Evolutionary conservation across 2,113 vertebrate species (phyloP), one percentile per base, ranked within the genome.

Genomic region (Jacana jacana): DNA sequence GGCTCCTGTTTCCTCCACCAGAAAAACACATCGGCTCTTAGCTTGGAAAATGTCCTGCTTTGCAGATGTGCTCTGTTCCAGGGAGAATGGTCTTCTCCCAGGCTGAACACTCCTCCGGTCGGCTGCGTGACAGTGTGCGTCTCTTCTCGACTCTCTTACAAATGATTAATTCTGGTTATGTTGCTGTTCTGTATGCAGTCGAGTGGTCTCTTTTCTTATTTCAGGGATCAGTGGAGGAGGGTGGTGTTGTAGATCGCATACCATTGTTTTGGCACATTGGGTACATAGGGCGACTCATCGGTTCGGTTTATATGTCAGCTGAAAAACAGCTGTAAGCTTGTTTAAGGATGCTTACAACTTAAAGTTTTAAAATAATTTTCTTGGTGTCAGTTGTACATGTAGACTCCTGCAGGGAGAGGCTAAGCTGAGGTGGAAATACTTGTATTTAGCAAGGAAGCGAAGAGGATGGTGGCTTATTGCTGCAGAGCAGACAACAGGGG

Each of bases 21-120:
- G 86, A 86, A 96, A 93, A 94, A 71, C 76, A 79, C 64, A 86
- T 61, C 55, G 58, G 65, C 70, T 92, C 66, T 92, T 33, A 24
- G 13, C 37, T 37, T 84, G 60, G 83, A 96, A 89, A 92, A 51
- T 11, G 65, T 93, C 87, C 90, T 63, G 52, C 88, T 57, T 39
- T 66, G 49, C 93, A 94, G 90, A 94, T 94, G 88, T 91, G 83
- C 40, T 55, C 5, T 23, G 31, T 77, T 54, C 57, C 40, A 23
- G 76, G 23, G 87, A 89, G 14, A 44, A 64, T 6, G 33, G 44
- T 10, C 46, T 17, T 87, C 79, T 90, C 60, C 31, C 57, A 75
- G 66, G 61, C 71, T 61, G 52, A 42, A 48, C 0, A 13, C 28
- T 84, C 30, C 63, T 44, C 8, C 24, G 64, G 54, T 76, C 73